Evolutionary conservation across 2,797 vertebrate genomes (phyloP), one percentile per base, ranked within the genome.

Genomic region (Rhabdomys pumilio): DNA sequence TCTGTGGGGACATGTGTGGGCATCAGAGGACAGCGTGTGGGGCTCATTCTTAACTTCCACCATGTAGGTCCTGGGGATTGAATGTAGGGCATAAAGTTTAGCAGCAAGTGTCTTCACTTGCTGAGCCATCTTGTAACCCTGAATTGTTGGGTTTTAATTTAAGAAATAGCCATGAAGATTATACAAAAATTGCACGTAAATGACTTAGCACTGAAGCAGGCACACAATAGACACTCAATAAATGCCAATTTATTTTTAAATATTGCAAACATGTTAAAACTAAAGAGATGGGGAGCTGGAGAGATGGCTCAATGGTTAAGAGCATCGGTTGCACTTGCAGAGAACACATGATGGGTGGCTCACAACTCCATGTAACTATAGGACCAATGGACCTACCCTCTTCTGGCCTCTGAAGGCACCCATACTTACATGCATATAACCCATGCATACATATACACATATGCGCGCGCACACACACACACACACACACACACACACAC

Each of bases 161-260:
- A 85, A 69, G 50, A 86, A 53, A 63, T 57, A 31, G 26, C 44
- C 50, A 44, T 86, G 67, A 94, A 41, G 38, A 82, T 76, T 90
- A 86, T 11, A 75, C 26, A 19, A 91, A 93, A 96, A 91, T 75
- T 85, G 57, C 38, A 63, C 57, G 61, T 69, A 69, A 89, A 63
- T 29, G 50, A 41, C 41, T 44, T 72, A 81, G 34, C 57, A 72
- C 75, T 91, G 31, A 80, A 91, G 8, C 31, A 72, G 31, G 38
- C 38, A 89, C 44, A 85, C 47, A 85, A 41, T 69, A 77, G 29
- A 3, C 11, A 53, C 65, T 81, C 72, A 73, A 77, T 81, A 94
- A 92, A 92, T 72, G 61, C 55, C 34, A 73, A 26, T 87, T 94
- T 73, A 41, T 90, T 77, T 91, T 92, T 57, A 63, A 76, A 34